Evolutionary conservation across 2,888 invertebrate genomes (phyloP).

Genomic region (Halictus quadricinctus): DNA sequence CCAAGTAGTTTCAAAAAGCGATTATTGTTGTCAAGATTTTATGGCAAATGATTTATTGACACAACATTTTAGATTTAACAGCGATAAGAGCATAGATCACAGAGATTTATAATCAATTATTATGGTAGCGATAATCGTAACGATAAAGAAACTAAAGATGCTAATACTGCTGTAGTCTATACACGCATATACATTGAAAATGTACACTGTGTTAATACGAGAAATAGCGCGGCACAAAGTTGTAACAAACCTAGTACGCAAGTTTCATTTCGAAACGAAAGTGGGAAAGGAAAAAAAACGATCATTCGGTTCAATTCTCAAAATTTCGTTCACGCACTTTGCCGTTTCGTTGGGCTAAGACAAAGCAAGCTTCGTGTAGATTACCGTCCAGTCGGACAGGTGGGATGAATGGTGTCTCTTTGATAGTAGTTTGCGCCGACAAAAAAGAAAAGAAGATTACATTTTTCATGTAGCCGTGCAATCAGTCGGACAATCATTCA

Average conservation of each 20-base stretch:
- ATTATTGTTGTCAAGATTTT: slow-evolving; percentile 55
- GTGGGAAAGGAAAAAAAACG: neutral
- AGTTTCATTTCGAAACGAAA: slow-evolving; percentile 13
- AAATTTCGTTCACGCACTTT: slow-evolving; percentile 36
- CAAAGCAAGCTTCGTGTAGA: slow-evolving; percentile 46
- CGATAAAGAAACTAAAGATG: slow-evolving; percentile 52
- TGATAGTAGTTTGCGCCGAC: slow-evolving; percentile 24
- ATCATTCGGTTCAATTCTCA: slow-evolving; percentile 25
- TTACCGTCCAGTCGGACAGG: slow-evolving; percentile 41
- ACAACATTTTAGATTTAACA: slow-evolving; percentile 63
- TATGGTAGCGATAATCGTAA: slow-evolving; percentile 57
- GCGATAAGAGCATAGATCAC: slow-evolving; percentile 64
- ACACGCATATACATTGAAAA: slow-evolving; percentile 42
- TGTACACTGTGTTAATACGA: slow-evolving; percentile 44
- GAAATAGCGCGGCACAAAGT: slow-evolving; percentile 20
- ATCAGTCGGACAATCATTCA: slow-evolving; percentile 46
- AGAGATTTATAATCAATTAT: slow-evolving; percentile 58
- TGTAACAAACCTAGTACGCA: slow-evolving; percentile 19
- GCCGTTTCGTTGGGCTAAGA: slow-evolving; percentile 21
- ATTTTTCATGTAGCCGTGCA: neutral
- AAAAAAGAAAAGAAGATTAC: slow-evolving; percentile 15
- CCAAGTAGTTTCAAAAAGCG: slow-evolving; percentile 84
- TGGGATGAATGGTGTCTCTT: slow-evolving; percentile 52
- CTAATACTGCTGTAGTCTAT: slow-evolving; percentile 64
- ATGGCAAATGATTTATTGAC: slow-evolving; percentile 53